Evolutionary conservation across 2,888 invertebrate genomes (phyloP), one percentile per base, ranked within the genome.

Genomic region (Melinaea menophilus): DNA sequence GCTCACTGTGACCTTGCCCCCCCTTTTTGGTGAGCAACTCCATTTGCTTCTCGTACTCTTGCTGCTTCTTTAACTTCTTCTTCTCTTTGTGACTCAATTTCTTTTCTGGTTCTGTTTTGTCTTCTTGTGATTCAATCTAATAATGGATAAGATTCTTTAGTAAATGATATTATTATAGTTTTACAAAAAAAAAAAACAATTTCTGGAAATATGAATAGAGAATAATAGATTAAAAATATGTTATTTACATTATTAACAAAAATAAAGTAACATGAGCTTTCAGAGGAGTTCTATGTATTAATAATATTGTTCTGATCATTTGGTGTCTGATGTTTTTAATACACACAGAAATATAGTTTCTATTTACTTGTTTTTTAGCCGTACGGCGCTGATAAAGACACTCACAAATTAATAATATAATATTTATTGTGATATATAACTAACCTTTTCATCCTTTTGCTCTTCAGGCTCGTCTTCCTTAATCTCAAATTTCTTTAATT

Each of bases 71-170:
- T 68, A 97, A 76, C 78, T 97, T 97, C 78, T 97, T 97, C 85
- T 97, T 97, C 80, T 97, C 97, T 84, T 97, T 97, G 79, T 97
- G 97, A 2, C 97, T 95, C 59, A 97, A 78, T 82, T 96, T 96
- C 83, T 95, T 95, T 68, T 94, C 95, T 0, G 85, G 76, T 68
- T 92, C 92, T 2, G 76, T 72, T 54, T 75, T 77, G 22, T 79
- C 78, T 66, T 73, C 78, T 13, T 81, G 69, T 12, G 82, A 80
- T 61, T 76, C 63, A 12, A 41, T 41, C 41, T 41, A 41, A 41
- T 9, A 41, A 9, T 41, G 7, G 3, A 41, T 37, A 41, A 9
- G 11, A 41, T 22, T 22, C 22, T 22, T 22, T 22, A 22, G 22
- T 22, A 22, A 22, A 22, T 22, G 22, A 22, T 22, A 22, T 22